Evolutionary conservation across 2,888 invertebrate species (phyloP).

Genomic region (Apocheima hispidaria): DNA sequence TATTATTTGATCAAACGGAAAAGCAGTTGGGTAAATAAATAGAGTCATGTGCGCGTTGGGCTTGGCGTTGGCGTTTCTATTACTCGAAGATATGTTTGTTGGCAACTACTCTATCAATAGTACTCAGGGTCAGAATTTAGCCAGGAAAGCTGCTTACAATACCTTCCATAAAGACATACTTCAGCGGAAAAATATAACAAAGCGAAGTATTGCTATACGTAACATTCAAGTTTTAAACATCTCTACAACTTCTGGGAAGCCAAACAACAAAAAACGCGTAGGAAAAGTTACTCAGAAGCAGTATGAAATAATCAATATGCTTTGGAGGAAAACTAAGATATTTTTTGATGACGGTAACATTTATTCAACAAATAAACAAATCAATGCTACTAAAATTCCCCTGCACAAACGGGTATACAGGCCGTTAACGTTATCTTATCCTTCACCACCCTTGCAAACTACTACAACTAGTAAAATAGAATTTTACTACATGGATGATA

Average conservation of each 20-base stretch:
- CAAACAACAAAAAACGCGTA: slow-evolving; percentile 59
- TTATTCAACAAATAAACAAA: slow-evolving; percentile 17
- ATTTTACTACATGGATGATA: slow-evolving; percentile 74
- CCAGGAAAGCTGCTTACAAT: slow-evolving; percentile 1
- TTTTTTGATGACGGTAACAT: slow-evolving; percentile 53
- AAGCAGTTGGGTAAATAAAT: neutral
- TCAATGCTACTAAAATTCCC: slow-evolving; percentile 28
- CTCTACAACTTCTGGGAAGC: slow-evolving; percentile 1
- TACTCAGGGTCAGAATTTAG: slow-evolving; percentile 7
- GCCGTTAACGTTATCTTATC: slow-evolving; percentile 23
- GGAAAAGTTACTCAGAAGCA: slow-evolving; percentile 65
- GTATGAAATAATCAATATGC: slow-evolving; percentile 70
- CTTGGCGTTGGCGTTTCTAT: slow-evolving; percentile 23
- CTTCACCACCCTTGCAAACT: slow-evolving; percentile 34
- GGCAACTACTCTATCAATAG: slow-evolving; percentile 16
- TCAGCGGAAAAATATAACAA: neutral
- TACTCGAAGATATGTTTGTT: slow-evolving; percentile 26
- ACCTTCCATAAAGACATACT: neutral
- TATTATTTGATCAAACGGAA: neutral
- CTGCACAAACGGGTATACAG: neutral
- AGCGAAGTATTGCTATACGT: neutral
- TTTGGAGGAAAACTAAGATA: slow-evolving; percentile 69
- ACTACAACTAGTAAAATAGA: slow-evolving; percentile 72
- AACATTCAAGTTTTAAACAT: neutral
- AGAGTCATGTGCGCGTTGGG: slow-evolving; percentile 21